Evolutionary conservation across 2,888 invertebrate species (phyloP).

Genomic region (Loripinus fragilis): DNA sequence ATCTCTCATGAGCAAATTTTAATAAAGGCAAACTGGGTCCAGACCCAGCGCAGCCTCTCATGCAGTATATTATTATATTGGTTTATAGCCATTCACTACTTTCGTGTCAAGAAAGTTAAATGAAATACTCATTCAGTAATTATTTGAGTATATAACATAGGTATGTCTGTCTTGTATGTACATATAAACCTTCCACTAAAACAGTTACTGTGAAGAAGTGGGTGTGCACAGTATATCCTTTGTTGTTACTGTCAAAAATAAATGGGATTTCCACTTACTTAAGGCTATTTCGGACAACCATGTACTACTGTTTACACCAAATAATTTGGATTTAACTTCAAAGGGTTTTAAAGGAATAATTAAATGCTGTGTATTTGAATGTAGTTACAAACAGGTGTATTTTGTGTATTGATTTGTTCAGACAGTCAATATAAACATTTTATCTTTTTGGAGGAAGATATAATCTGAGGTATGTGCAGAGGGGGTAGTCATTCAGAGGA

Average conservation of each 20-base stretch:
- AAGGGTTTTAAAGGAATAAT: neutral
- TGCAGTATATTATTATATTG: no score
- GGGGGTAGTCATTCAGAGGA: no score
- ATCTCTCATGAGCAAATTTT: no score
- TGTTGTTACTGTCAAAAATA: slow-evolving; percentile 13
- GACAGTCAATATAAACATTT: neutral
- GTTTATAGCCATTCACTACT: no score
- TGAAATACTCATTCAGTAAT: no score
- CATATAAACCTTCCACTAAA: neutral
- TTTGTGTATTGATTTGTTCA: neutral
- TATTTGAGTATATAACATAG: no score
- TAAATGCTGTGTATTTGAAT: neutral
- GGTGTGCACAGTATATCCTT: slow-evolving; percentile 11
- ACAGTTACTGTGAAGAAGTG: neutral
- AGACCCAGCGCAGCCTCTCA: no score
- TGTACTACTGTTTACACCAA: neutral
- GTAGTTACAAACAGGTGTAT: neutral
- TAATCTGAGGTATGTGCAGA: neutral
- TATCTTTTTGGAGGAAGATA: neutral
- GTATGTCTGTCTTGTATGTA: neutral
- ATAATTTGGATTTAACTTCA: neutral
- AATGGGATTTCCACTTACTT: slow-evolving; percentile 14
- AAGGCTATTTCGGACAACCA: neutral
- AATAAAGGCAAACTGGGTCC: no score
- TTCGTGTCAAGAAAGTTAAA: no score